These are phyloP conservation scores for Sebastes jordani DNA, from an alignment of 2,797 vertebrate species.

Conservation along the genomic window DNA sequence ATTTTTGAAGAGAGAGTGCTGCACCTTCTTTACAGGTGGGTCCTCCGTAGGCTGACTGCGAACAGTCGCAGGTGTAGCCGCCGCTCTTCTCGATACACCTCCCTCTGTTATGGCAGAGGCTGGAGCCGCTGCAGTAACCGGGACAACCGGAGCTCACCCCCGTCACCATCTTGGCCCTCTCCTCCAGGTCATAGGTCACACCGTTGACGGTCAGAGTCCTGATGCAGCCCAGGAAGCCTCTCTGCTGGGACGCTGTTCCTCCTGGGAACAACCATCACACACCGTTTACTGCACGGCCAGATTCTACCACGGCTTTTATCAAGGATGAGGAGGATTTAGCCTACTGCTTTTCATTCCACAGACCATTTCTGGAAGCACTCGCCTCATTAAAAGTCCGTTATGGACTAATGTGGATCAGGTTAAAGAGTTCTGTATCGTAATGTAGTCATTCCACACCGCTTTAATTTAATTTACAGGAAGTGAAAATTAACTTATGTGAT, in stretches of 20 bases:
- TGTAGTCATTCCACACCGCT: no score
- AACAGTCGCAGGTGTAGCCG: slow-evolving; percentile 89
- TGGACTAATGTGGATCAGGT: background rate
- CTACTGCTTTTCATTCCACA: background rate
- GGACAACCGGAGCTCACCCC: slow-evolving; percentile 89
- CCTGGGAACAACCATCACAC: slow-evolving; percentile 67
- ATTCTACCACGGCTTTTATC: background rate
- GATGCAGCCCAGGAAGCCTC: slow-evolving; percentile 90
- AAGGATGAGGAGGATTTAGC: background rate
- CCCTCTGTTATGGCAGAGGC: slow-evolving; percentile 87
- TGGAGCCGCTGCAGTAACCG: slow-evolving; percentile 90
- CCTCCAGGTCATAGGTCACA: slow-evolving; percentile 87
- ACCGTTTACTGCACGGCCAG: background rate
- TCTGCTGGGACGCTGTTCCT: slow-evolving; percentile 86
- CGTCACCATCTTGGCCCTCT: slow-evolving; percentile 85
- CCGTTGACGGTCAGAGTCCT: slow-evolving; percentile 87
- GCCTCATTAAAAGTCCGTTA: background rate
- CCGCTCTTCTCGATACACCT: slow-evolving; percentile 89
- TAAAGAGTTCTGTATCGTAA: background rate
- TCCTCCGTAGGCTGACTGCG: slow-evolving; percentile 87
- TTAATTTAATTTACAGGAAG: no score
- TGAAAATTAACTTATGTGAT: no score
- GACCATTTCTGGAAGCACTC: background rate
- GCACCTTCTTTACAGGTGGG: slow-evolving; percentile 88
- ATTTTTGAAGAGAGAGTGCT: background rate